Percentiles rank a stretch among this genome's conserved stretches.
Conservation (phyloP, 2,888 invertebrate species). For the Acanthoscelides obtectus region DNA sequence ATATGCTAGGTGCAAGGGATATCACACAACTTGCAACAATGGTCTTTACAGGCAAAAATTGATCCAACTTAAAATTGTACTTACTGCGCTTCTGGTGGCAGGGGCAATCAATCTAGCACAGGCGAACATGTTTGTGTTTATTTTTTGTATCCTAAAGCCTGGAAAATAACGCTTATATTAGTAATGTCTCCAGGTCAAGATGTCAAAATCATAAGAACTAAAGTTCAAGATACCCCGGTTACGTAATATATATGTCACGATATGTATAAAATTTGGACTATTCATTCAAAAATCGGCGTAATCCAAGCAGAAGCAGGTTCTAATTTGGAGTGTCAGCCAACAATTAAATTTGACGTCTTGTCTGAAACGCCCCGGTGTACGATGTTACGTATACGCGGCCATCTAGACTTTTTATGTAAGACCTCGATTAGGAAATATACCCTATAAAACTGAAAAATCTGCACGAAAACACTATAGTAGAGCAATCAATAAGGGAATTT, state of each 20-base stretch:
- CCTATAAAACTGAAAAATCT: conserved; percentile 16
- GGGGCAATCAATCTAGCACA: conserved; percentile 85
- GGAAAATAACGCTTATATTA: conserved; percentile 23
- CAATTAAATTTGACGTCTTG: neutral
- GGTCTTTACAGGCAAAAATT: neutral
- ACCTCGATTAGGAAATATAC: conserved; percentile 14
- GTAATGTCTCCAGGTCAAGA: conserved; percentile 19
- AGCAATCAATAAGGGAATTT: conserved; percentile 7
- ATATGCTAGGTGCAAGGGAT: too few species aligned
- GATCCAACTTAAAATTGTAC: conserved; percentile 35
- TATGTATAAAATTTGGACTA: conserved; percentile 2
- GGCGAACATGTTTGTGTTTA: conserved; percentile 63
- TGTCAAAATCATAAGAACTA: conserved; percentile 24
- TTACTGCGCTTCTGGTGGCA: conserved; percentile 82
- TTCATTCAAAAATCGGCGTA: conserved; percentile 6
- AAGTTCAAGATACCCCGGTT: conserved; percentile 19
- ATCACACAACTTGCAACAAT: too few species aligned
- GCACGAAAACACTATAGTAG: conserved; percentile 8
- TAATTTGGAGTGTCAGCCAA: neutral
- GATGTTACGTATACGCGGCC: conserved; percentile 9
- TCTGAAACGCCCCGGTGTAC: conserved; percentile 3
- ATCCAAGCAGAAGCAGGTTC: neutral
- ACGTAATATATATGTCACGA: conserved; percentile 11
- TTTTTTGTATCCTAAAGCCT: conserved; percentile 34
- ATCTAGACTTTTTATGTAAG: conserved; percentile 13